A percentile compares a stretch with the other conserved stretches of the same genome.
phyloP scores from a whole-genome alignment of 2,888 invertebrate species.

The Steinernema scapterisci region DNA sequence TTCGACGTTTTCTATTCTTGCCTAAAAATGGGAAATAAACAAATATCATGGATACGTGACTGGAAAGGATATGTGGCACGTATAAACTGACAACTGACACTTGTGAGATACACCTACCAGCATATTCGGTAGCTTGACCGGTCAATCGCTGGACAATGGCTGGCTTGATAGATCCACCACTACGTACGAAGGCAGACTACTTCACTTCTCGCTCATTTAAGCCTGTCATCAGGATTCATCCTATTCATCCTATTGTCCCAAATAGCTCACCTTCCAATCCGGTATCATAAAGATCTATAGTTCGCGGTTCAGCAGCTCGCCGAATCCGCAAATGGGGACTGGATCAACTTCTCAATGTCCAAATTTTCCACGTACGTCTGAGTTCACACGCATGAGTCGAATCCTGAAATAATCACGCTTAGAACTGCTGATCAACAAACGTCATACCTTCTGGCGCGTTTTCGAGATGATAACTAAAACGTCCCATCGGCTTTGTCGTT shows the following conservation, averaged over 20 bases:
- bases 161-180: no score
- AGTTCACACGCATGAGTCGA: conserved; percentile 82
- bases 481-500: conserved; percentile 72
- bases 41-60: background rate
- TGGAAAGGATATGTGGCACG: no score
- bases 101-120: no score
- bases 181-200: no score
- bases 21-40: background rate
- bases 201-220: no score
- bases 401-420: conserved; percentile 41
- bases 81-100: no score
- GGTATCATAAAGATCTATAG: no score
- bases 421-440: background rate
- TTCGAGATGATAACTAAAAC: conserved; percentile 83
- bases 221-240: background rate
- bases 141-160: no score
- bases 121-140: no score
- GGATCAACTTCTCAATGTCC: conserved; percentile 84
- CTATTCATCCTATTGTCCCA: no score
- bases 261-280: no score
- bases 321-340: conserved; percentile 92
- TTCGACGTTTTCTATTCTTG: background rate
- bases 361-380: conserved; percentile 96
- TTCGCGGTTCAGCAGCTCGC: conserved; percentile 74
- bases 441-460: conserved; percentile 76